Conservation (phyloP, 2,797 vertebrate genomes). For the Todus mexicanus region DNA sequence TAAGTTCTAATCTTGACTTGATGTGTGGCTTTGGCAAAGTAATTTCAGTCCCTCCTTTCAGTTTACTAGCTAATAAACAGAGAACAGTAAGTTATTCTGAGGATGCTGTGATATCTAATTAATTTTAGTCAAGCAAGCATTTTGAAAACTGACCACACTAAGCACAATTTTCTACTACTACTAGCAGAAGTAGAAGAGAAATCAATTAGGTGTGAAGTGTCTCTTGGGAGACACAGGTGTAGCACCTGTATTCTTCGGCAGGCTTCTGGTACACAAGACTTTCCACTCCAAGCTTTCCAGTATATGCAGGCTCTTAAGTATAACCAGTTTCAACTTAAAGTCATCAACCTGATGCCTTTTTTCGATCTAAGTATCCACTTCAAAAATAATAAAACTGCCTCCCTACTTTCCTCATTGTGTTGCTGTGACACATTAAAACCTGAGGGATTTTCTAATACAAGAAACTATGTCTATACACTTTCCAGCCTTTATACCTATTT, state of each 20-base stretch:
- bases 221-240: not conserved
- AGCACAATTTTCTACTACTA: slow-evolving; percentile 1
- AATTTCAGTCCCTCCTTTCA: slow-evolving; percentile 26
- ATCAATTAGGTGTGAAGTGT: not conserved
- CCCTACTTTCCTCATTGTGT: not conserved
- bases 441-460: not conserved
- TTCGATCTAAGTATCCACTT: not conserved
- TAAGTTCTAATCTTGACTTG: slow-evolving; percentile 26
- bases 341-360: not conserved
- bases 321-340: not conserved
- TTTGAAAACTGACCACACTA: slow-evolving; percentile 12
- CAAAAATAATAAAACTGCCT: not conserved
- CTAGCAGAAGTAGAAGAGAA: not conserved
- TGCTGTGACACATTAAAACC: not conserved
- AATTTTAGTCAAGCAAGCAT: slow-evolving; percentile 26
- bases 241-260: not conserved
- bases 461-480: not conserved
- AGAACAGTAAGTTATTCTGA: slow-evolving; percentile 19
- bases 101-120: slow-evolving; percentile 5
- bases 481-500: not conserved
- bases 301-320: not conserved
- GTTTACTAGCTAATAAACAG: slow-evolving; percentile 37
- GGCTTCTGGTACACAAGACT: not conserved
- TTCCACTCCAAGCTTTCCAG: not conserved
- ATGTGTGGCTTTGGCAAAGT: slow-evolving; percentile 8